phyloP scores from a whole-genome alignment of 1,140 invertebrate species.

The Ceratina japonica region DNA sequence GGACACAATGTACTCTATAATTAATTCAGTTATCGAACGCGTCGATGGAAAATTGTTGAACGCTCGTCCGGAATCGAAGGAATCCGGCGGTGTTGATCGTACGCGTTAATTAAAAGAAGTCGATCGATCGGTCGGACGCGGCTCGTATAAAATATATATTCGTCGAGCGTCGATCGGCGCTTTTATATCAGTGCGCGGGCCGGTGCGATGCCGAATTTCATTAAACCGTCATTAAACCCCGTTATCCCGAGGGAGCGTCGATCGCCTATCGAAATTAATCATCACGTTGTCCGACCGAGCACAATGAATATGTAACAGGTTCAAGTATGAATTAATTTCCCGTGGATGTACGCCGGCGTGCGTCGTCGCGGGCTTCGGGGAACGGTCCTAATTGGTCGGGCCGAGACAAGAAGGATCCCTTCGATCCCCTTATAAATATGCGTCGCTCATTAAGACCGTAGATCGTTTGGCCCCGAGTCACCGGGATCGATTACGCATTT shows the following conservation, averaged over 20 bases:
- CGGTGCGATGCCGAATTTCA: slow-evolving; percentile 1
- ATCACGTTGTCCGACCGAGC: slow-evolving; percentile 11
- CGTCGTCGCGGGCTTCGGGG: not conserved
- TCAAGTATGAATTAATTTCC: slow-evolving; percentile 41
- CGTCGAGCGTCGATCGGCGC: too few relatives aligned
- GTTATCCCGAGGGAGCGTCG: not conserved
- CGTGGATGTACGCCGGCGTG: not conserved
- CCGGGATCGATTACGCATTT: slow-evolving; percentile 10
- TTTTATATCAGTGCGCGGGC: not conserved
- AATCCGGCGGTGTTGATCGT: not conserved
- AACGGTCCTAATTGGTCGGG: slow-evolving; percentile 14
- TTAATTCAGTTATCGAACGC: not conserved
- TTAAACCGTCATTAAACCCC: slow-evolving; percentile 24
- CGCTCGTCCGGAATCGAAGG: slow-evolving; percentile 8
- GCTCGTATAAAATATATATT: too few relatives aligned
- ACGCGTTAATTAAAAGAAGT: not conserved
- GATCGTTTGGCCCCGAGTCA: not conserved
- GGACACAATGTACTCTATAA: too few relatives aligned
- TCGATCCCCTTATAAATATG: slow-evolving; percentile 35
- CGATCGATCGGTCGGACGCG: too few relatives aligned
- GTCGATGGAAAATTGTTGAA: not conserved
- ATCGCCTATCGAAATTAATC: slow-evolving; percentile 33
- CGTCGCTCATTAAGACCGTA: not conserved
- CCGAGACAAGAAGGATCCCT: slow-evolving; percentile 2
- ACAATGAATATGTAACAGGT: slow-evolving; percentile 33